phyloP scores from a whole-genome alignment of 2,113 vertebrate species.

The Dasypus novemcinctus region DNA sequence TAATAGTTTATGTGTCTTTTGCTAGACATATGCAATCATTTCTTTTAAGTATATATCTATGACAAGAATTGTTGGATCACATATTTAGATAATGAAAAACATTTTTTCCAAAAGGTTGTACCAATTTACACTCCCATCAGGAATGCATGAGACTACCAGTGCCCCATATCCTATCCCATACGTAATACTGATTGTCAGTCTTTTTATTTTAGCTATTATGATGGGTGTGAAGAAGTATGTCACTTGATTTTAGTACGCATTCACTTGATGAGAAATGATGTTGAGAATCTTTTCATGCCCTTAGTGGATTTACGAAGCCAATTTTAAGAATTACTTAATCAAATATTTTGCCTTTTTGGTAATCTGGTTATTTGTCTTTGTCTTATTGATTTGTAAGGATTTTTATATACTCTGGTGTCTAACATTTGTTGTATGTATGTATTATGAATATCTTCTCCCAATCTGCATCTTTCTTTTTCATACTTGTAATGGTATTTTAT shows the following conservation, averaged over 20 bases:
- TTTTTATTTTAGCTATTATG: not conserved
- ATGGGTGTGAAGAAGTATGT: not conserved
- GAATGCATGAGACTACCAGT: not conserved
- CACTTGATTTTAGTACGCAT: constrained; percentile 1
- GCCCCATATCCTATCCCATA: not conserved
- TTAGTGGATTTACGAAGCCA: not conserved
- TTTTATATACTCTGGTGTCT: not conserved
- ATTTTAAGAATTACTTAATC: not conserved
- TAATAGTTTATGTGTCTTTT: not conserved
- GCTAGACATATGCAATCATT: not conserved
- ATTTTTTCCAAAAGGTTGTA: not conserved
- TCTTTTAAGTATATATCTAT: not conserved
- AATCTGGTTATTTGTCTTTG: not conserved
- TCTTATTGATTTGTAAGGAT: not conserved
- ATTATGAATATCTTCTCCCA: constrained; percentile 7
- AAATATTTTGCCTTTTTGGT: not conserved
- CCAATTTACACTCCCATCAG: not conserved
- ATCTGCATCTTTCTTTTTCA: not conserved
- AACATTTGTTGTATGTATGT: not conserved
- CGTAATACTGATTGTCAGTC: not conserved
- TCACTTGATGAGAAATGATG: not conserved
- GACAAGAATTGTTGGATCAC: not conserved
- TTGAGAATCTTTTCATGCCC: not conserved
- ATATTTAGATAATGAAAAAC: not conserved
- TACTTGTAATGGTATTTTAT: not conserved